phyloP scores from a whole-genome alignment of 2,888 invertebrate species.

The Tachina fera region DNA sequence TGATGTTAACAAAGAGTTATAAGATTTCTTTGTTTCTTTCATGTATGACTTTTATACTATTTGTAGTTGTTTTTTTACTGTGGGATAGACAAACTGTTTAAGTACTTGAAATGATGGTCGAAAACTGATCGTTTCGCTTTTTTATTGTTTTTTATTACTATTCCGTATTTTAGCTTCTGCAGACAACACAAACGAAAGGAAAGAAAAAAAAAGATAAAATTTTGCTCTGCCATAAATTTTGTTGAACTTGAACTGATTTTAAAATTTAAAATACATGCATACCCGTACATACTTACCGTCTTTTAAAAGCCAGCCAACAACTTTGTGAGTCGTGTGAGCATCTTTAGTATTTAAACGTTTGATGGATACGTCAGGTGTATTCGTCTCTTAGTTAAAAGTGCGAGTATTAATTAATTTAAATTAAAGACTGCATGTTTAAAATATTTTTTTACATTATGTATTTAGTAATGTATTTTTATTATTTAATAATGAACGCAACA shows the following conservation, averaged over 20 bases:
- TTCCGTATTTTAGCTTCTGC: slow-evolving; percentile 7
- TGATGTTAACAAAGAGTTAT: too few relatives aligned
- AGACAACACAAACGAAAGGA: slow-evolving; percentile 6
- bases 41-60: neutral
- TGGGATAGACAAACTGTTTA: neutral
- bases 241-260: slow-evolving; percentile 70
- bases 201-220: slow-evolving; percentile 17
- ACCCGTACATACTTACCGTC: too few relatives aligned
- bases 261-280: slow-evolving; percentile 1
- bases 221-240: slow-evolving; percentile 16
- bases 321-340: neutral
- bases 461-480: neutral
- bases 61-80: neutral
- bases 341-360: slow-evolving; percentile 31
- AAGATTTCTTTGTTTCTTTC: neutral
- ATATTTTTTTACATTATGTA: neutral
- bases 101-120: neutral
- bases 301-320: neutral
- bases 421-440: neutral
- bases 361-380: slow-evolving; percentile 11
- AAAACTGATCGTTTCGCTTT: slow-evolving; percentile 9
- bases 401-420: slow-evolving; percentile 16
- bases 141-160: neutral
- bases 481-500: neutral
- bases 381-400: slow-evolving; percentile 42